Evolutionary conservation across 2,888 invertebrate species (phyloP).

Genomic region (Apamea sordens): DNA sequence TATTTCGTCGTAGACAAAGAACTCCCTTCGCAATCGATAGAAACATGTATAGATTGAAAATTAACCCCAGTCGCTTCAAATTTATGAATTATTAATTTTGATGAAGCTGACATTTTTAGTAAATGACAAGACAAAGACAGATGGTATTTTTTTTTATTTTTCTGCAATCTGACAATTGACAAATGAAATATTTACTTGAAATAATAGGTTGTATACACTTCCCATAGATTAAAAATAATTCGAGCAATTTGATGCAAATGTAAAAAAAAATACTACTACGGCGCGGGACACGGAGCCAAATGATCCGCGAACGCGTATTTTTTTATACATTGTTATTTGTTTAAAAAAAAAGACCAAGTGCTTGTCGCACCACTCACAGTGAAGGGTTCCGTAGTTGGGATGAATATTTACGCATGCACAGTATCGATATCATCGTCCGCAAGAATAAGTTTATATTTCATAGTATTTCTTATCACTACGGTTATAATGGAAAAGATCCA

Average conservation of each 20-base stretch:
- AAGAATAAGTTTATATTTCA: neutral
- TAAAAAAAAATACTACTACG: neutral
- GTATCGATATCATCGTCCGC: neutral
- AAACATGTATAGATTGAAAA: conserved; percentile 82
- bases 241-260: neutral
- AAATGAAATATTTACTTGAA: neutral
- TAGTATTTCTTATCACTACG: neutral
- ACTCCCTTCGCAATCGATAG: conserved; percentile 77
- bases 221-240: conserved; percentile 35
- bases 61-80: conserved; percentile 79
- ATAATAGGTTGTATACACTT: conserved; percentile 20
- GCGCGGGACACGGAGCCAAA: neutral
- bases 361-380: neutral
- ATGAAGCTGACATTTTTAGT: conserved; percentile 81
- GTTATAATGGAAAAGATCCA: neutral
- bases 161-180: neutral
- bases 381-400: neutral
- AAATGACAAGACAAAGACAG: conserved; percentile 56
- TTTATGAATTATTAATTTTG: conserved; percentile 87
- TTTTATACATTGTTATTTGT: neutral
- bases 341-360: neutral
- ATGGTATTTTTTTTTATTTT: conserved; percentile 40
- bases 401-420: neutral
- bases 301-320: neutral
- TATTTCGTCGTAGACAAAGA: conserved; percentile 72